Base-by-base conservation (phyloP, 35 echinoderm and acorn worm species). In the Lytechinus variegatus region DNA sequence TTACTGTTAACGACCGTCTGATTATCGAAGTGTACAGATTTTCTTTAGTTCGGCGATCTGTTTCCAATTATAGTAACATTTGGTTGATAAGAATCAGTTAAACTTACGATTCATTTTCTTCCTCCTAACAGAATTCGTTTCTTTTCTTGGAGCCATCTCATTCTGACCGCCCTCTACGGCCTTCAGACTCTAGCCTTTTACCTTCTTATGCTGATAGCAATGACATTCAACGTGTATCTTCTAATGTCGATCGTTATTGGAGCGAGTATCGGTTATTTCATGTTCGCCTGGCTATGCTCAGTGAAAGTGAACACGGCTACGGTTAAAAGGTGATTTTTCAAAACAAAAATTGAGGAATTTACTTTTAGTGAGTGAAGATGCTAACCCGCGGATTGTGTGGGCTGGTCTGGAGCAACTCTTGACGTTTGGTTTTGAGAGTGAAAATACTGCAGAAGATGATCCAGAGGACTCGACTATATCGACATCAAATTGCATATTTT, bases 151-250 rank as follows among this genome's bases (percentile, higher is more conserved):
- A 71, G 94, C 24, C 96, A 98, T 71, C 29, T 98, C 10, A 54
- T 98, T n/a, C 96, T 97, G 53, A 97, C 96, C 11, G 61, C 95
- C 52, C 95, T 98, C 21, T 96, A 98, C 86, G 55, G 95, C 61
- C 3, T 96, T 7, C 96, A 97, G 56, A 89, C 95, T 52, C 72
- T 96, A 12, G 72, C 97, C 55, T 92, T 95, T 14, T 98, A 98
- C 61, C 28, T 55, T 28, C 94, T 98, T 21, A 96, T 98, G 97
- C 61, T 98, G 79, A 56, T 97, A 14, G 95, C 96, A 21, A 98
- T 98, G 97, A 98, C 97, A 28, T 96, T 94, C 91, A 98, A 98
- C 96, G 95, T 96, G 2, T 98, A 95, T 94, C 52, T 98, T 10
- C 91, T 91, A 9, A 0, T 97, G 3, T 71, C 96, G n/a, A 88